phyloP scores from a whole-genome alignment of 2,888 invertebrate genomes.

The Thereva unica region DNA sequence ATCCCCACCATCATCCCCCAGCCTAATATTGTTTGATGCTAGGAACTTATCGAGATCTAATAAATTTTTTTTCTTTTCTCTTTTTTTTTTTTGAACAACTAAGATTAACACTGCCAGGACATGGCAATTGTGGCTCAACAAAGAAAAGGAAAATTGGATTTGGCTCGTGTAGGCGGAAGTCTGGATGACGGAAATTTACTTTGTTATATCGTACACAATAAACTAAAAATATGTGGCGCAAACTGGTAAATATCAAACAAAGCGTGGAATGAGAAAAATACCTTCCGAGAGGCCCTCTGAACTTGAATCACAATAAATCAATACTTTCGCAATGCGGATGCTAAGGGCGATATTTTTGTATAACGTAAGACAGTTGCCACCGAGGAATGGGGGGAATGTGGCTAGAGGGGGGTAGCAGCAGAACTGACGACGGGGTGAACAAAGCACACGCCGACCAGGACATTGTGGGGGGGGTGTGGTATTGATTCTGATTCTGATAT shows the following conservation, averaged over 20 bases:
- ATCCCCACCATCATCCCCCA: too few relatives aligned
- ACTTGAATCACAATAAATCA: too few relatives aligned
- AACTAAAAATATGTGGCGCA: neutral
- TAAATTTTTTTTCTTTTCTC: conserved; percentile 30
- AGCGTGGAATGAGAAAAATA: conserved; percentile 20
- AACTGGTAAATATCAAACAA: conserved; percentile 20
- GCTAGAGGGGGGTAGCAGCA: too few relatives aligned
- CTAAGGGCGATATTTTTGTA: too few relatives aligned
- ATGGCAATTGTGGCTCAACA: conserved; percentile 37
- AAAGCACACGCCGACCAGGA: too few relatives aligned
- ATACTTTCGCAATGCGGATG: too few relatives aligned
- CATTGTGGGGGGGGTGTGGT: too few relatives aligned
- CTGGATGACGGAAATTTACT: conserved; percentile 25
- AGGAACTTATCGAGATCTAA: conserved; percentile 37
- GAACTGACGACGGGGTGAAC: too few relatives aligned
- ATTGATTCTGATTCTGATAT: too few relatives aligned
- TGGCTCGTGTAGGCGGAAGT: conserved; percentile 14
- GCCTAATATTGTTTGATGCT: conserved; percentile 20
- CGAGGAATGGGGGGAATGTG: too few relatives aligned
- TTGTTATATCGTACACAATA: conserved; percentile 25
- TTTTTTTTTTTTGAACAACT: neutral
- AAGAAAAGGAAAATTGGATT: conserved; percentile 36
- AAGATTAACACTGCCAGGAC: conserved; percentile 34
- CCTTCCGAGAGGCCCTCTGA: too few relatives aligned
- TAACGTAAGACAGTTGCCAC: too few relatives aligned